Evolutionary conservation across 1,140 invertebrate genomes (phyloP).

Genomic region (Monochamus saltuarius): DNA sequence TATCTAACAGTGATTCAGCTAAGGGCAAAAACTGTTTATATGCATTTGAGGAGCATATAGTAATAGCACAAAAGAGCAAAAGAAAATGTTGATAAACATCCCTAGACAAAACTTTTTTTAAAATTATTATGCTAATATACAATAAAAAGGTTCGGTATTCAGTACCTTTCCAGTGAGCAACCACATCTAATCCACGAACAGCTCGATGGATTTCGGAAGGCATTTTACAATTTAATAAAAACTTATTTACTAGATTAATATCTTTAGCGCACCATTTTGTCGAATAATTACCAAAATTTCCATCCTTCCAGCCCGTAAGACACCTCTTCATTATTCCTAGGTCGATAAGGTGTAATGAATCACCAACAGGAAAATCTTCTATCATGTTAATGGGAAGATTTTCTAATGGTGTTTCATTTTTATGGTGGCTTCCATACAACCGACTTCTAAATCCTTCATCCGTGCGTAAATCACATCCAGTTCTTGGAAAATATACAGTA

Average conservation of each 20-base stretch:
- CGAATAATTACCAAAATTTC: slow-evolving; percentile 23
- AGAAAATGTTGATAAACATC: slow-evolving; percentile 32
- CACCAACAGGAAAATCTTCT: slow-evolving; percentile 34
- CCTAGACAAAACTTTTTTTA: slow-evolving; percentile 26
- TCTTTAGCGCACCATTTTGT: slow-evolving; percentile 21
- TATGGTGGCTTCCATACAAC: slow-evolving; percentile 36
- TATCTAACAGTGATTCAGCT: slow-evolving; percentile 24
- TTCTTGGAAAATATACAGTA: slow-evolving; percentile 34
- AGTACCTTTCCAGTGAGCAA: slow-evolving; percentile 34
- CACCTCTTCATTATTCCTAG: slow-evolving; percentile 39
- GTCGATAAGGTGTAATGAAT: slow-evolving; percentile 38
- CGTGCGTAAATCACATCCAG: slow-evolving; percentile 26
- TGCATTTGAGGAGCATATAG: slow-evolving; percentile 25
- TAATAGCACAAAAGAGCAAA: slow-evolving; percentile 26
- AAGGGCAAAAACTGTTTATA: slow-evolving; percentile 25
- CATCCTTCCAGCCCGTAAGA: slow-evolving; percentile 32
- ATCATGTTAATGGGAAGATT: slow-evolving; percentile 34
- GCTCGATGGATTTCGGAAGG: slow-evolving; percentile 36
- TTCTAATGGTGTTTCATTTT: slow-evolving; percentile 29
- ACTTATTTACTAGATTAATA: slow-evolving; percentile 17
- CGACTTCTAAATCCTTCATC: slow-evolving; percentile 33
- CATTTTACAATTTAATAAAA: slow-evolving; percentile 26
- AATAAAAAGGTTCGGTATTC: slow-evolving; percentile 35
- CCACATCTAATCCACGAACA: slow-evolving; percentile 28
- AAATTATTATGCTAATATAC: slow-evolving; percentile 34